A percentile compares a stretch with the other conserved stretches of the same genome.
Evolutionary conservation across 2,888 invertebrate species (phyloP).

Genomic region (Drosophila birchii): DNA sequence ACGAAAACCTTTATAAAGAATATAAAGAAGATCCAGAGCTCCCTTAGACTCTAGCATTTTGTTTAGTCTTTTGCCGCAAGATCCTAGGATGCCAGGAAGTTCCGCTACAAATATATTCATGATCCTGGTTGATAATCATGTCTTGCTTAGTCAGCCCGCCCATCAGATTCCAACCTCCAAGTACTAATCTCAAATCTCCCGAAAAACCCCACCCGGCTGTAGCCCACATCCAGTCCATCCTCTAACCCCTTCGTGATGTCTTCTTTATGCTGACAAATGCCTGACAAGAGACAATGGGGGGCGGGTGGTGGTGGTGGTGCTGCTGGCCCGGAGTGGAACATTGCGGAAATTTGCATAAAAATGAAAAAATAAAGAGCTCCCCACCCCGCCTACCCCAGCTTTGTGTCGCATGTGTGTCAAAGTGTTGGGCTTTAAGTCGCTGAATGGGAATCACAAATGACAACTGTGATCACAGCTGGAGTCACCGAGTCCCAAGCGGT

Average conservation of each 20-base stretch:
- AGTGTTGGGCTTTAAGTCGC: conserved; percentile 35
- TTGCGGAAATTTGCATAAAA: conserved; percentile 65
- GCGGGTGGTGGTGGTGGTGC: too few relatives aligned
- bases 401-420: conserved; percentile 47
- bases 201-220: neutral
- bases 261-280: conserved; percentile 63
- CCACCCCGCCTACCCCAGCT: neutral
- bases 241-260: conserved; percentile 22
- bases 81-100: neutral
- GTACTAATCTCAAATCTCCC: neutral
- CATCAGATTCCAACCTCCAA: neutral
- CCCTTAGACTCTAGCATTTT: neutral
- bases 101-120: too few relatives aligned
- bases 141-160: conserved; percentile 46
- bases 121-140: neutral
- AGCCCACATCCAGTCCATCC: neutral
- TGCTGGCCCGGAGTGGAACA: conserved; percentile 41
- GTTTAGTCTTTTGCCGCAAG: neutral
- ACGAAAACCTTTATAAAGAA: neutral
- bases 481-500: too few relatives aligned
- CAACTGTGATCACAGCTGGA: conserved; percentile 12
- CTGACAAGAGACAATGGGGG: conserved; percentile 15
- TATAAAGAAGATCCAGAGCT: neutral
- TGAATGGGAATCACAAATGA: conserved; percentile 12
- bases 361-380: conserved; percentile 42